Evolutionary conservation across 2,888 invertebrate species (phyloP).

Genomic region (Gymnocheta viridis): DNA sequence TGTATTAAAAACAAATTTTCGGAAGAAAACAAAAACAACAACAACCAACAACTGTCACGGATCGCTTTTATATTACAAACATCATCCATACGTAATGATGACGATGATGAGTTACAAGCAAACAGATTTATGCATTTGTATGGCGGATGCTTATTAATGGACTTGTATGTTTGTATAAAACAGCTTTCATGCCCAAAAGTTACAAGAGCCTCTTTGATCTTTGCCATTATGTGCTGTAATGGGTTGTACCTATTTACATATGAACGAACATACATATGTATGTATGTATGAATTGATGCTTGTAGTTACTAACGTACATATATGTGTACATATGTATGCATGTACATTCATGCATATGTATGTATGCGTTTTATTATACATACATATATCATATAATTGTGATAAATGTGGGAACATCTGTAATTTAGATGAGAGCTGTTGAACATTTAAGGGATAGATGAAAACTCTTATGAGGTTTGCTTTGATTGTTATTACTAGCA

Average conservation of each 20-base stretch:
- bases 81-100: neutral
- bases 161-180: conserved; percentile 1
- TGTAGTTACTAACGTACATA: too few relatives aligned
- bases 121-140: conserved; percentile 35
- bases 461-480: neutral
- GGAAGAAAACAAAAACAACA: conserved; percentile 4
- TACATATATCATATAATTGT: conserved; percentile 42
- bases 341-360: neutral
- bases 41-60: conserved; percentile 45
- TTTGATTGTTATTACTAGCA: too few relatives aligned
- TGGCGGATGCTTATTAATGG: conserved; percentile 57
- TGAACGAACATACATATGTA: neutral
- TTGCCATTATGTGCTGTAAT: conserved; percentile 10
- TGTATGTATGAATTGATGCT: too few relatives aligned
- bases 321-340: neutral
- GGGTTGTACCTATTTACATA: neutral
- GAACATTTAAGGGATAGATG: conserved; percentile 21
- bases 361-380: neutral
- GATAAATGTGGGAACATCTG: conserved; percentile 62
- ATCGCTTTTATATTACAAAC: conserved; percentile 51
- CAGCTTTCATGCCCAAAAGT: conserved; percentile 50
- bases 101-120: conserved; percentile 15
- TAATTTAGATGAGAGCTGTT: conserved; percentile 39
- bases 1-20: conserved; percentile 35
- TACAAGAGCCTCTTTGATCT: conserved; percentile 55